phyloP scores from a whole-genome alignment of 2,888 invertebrate species.

The Agrotis ipsilon region DNA sequence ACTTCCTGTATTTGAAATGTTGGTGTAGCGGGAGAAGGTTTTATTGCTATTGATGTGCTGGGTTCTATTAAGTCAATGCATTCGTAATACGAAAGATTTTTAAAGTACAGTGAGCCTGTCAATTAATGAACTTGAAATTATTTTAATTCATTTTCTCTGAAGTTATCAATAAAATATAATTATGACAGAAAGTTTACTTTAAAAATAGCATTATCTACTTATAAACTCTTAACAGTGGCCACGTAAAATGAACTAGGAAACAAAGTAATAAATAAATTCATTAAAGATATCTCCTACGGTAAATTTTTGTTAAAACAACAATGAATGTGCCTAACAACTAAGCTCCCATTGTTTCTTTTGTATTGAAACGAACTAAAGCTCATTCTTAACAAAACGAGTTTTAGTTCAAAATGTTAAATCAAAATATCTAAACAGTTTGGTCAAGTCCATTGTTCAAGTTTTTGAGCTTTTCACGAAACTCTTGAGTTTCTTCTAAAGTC shows the following conservation, averaged over 20 bases:
- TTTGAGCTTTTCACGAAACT: conserved; percentile 69
- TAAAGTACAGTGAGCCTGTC: too few species aligned
- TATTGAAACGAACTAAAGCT: conserved; percentile 65
- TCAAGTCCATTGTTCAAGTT: conserved; percentile 76
- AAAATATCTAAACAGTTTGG: conserved; percentile 73
- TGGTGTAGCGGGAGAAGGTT: neutral
- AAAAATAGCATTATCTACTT: neutral
- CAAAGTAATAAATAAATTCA: neutral
- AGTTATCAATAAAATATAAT: neutral
- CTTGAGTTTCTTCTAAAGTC: conserved; percentile 70
- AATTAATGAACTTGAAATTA: too few species aligned
- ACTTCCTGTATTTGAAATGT: neutral
- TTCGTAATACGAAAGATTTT: too few species aligned
- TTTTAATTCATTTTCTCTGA: too few species aligned
- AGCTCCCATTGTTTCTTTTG: conserved; percentile 56
- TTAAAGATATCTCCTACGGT: neutral
- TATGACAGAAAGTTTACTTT: neutral
- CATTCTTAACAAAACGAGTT: conserved; percentile 71
- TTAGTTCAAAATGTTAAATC: conserved; percentile 74
- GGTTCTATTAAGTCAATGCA: too few species aligned
- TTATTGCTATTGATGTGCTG: too few species aligned
- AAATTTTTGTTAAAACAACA: conserved; percentile 47
- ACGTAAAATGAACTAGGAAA: neutral
- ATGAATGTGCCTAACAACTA: conserved; percentile 38
- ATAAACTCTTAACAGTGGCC: neutral